These are phyloP conservation scores for Argopecten irradians DNA, from an alignment of 1,140 invertebrate genomes.

Conservation along the genomic window DNA sequence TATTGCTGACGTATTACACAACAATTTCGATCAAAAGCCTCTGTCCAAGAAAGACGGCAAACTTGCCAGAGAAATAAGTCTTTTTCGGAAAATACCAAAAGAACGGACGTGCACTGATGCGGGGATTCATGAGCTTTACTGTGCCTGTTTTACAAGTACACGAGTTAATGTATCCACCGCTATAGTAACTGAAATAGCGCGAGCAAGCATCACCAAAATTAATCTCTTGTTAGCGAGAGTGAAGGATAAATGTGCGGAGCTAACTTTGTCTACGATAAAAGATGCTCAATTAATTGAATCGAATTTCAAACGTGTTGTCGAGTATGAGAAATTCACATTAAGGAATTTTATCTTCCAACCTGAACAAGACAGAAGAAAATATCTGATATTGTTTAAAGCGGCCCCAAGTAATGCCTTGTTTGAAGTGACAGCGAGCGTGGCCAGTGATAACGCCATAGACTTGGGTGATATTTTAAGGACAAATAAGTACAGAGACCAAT, in stretches of 20 bases:
- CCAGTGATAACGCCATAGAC: slow-evolving; percentile 45
- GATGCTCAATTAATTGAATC: slow-evolving; percentile 48
- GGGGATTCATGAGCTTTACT: slow-evolving; percentile 51
- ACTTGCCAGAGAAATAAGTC: slow-evolving; percentile 66
- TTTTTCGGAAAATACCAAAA: slow-evolving; percentile 68
- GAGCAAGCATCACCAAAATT: slow-evolving; percentile 38
- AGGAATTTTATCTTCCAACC: slow-evolving; percentile 49
- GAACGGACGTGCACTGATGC: slow-evolving; percentile 52
- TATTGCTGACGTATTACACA: slow-evolving; percentile 71
- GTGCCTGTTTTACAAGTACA: slow-evolving; percentile 52
- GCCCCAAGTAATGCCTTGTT: slow-evolving; percentile 69
- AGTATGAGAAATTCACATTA: slow-evolving; percentile 52
- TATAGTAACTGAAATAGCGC: slow-evolving; percentile 33
- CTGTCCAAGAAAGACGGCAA: not conserved
- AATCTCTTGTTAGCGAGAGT: slow-evolving; percentile 48
- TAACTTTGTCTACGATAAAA: slow-evolving; percentile 39
- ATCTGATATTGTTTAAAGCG: slow-evolving; percentile 62
- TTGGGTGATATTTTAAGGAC: slow-evolving; percentile 71
- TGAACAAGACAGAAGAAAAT: slow-evolving; percentile 31
- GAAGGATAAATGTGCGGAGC: slow-evolving; percentile 37
- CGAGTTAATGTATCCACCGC: slow-evolving; percentile 22
- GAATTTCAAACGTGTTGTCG: slow-evolving; percentile 45
- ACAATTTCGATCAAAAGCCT: slow-evolving; percentile 46
- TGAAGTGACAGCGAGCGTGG: slow-evolving; percentile 65
- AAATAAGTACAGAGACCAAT: slow-evolving; percentile 71